These are phyloP conservation scores for Dicranocentrus wangi DNA, from an alignment of 2,888 invertebrate species.

Conservation along the genomic window DNA sequence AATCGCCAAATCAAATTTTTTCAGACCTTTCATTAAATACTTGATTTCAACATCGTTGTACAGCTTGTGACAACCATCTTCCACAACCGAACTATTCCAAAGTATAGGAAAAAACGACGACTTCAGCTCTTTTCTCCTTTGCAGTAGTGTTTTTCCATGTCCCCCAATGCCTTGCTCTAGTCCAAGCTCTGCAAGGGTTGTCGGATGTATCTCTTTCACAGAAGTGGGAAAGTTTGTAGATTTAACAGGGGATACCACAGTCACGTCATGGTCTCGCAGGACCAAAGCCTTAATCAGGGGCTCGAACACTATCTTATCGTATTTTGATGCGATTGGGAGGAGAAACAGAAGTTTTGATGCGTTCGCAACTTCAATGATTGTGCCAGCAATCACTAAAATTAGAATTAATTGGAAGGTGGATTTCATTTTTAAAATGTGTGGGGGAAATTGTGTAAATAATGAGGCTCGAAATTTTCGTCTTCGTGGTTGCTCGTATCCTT, in stretches of 20 bases:
- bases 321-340: conserved; percentile 65
- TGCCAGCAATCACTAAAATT: conserved; percentile 3
- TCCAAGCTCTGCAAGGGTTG: conserved; percentile 40
- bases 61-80: conserved; percentile 57
- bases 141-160: conserved; percentile 28
- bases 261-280: conserved; percentile 77
- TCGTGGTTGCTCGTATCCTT: background rate
- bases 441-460: background rate
- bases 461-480: background rate
- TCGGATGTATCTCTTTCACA: conserved; percentile 70
- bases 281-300: conserved; percentile 77
- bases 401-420: conserved; percentile 26
- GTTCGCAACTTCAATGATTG: background rate
- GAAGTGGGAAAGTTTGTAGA: conserved; percentile 75
- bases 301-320: conserved; percentile 63
- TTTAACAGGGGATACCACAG: conserved; percentile 76
- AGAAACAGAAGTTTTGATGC: conserved; percentile 66
- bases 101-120: conserved; percentile 10
- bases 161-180: conserved; percentile 7
- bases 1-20: conserved; percentile 73
- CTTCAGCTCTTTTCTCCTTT: conserved; percentile 27
- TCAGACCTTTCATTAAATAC: conserved; percentile 47
- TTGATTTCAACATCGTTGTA: conserved; percentile 61
- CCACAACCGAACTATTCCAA: conserved; percentile 49
- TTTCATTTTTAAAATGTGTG: conserved; percentile 42